phyloP scores from a whole-genome alignment of 2,797 vertebrate species.

The Poeciliopsis gracilis region DNA sequence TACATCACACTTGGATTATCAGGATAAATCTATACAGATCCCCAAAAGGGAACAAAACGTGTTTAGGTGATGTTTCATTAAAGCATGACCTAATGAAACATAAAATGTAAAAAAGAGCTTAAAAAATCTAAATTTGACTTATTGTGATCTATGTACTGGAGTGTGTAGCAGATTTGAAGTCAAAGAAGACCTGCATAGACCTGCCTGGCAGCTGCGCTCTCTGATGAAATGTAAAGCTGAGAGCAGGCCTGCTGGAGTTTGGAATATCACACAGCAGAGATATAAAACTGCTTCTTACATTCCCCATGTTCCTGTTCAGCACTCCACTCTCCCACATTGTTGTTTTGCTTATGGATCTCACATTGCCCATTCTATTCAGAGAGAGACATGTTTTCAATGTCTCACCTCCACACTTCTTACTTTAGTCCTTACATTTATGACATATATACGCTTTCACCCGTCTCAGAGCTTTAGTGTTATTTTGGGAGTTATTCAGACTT shows the following conservation, averaged over 20 bases:
- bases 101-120: not conserved
- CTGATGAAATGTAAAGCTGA: not conserved
- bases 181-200: not conserved
- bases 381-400: not conserved
- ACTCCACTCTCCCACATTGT: not conserved
- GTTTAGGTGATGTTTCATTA: not conserved
- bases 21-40: not conserved
- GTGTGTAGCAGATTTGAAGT: not conserved
- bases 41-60: not conserved
- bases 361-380: not conserved
- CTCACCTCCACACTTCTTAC: not conserved
- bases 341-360: slow-evolving; percentile 3
- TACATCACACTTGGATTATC: not conserved
- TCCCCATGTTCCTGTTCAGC: not conserved
- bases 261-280: not conserved
- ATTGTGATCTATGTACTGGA: not conserved
- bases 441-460: not conserved
- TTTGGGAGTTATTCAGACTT: not conserved
- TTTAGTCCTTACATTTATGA: not conserved
- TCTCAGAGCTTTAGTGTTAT: not conserved
- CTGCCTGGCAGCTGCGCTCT: not conserved
- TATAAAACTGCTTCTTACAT: not conserved
- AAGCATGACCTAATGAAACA: not conserved
- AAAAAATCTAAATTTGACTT: not conserved
- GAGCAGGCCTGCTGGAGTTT: not conserved